Evolutionary conservation across 37 sponge, comb jelly and placozoan genomes (phyloP).

Genomic region (Spongilla lacustris): DNA sequence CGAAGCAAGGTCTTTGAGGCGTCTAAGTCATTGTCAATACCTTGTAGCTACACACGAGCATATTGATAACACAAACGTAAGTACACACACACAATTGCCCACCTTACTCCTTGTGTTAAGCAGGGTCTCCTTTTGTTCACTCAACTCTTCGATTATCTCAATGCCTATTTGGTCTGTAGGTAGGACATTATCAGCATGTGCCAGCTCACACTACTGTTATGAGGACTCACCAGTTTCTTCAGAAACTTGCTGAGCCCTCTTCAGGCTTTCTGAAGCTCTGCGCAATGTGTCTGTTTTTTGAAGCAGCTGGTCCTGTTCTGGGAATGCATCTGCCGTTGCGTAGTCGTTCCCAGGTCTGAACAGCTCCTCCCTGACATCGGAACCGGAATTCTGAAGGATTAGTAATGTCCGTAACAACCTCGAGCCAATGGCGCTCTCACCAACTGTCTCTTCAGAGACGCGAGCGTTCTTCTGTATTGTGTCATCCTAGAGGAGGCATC

Average conservation of each 20-base stretch:
- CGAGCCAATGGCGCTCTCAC: neutral
- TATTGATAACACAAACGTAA: too few species aligned
- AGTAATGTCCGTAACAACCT: neutral
- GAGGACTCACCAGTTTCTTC: constrained; percentile 59
- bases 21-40: constrained; percentile 45
- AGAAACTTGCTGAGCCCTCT: constrained; percentile 60
- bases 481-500: neutral
- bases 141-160: constrained; percentile 54
- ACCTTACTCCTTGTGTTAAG: constrained; percentile 68
- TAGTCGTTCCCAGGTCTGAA: neutral
- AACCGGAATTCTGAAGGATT: neutral
- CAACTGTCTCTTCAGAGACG: neutral
- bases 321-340: neutral
- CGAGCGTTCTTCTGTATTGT: neutral
- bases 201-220: neutral
- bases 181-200: neutral
- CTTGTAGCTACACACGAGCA: constrained; percentile 58
- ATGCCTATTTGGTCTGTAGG: constrained; percentile 57
- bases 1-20: constrained; percentile 41
- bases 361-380: neutral
- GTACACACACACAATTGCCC: neutral
- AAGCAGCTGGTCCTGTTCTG: constrained; percentile 29
- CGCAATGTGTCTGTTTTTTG: constrained; percentile 59
- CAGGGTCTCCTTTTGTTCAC: constrained; percentile 58
- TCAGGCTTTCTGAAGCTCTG: constrained; percentile 51